These are phyloP conservation scores for Reticulitermes lucifugus DNA, from an alignment of 2,888 invertebrate species.

Conservation along the genomic window DNA sequence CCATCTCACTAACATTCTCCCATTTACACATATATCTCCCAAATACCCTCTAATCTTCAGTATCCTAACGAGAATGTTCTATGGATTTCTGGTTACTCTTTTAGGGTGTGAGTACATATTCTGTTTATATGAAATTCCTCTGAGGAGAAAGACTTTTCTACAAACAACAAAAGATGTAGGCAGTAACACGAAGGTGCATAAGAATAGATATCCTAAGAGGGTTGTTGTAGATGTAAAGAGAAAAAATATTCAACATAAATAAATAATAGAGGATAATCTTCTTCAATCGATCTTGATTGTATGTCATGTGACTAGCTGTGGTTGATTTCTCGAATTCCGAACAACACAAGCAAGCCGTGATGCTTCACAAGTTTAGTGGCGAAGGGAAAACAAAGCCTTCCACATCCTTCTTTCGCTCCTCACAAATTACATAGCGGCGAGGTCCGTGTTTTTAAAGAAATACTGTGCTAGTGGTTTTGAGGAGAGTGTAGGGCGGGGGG, in stretches of 20 bases:
- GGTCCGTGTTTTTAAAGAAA: constrained; percentile 23
- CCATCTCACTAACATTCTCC: too few species aligned
- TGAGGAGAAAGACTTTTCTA: background rate
- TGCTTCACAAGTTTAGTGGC: background rate
- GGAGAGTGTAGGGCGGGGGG: background rate
- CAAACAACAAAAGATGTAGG: background rate
- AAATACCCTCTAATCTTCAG: too few species aligned
- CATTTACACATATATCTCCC: too few species aligned
- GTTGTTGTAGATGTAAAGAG: background rate
- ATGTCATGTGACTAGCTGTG: background rate
- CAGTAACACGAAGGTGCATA: background rate
- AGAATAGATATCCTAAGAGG: background rate
- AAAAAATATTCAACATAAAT: constrained; percentile 20
- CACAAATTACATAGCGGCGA: constrained; percentile 39
- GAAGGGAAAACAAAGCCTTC: constrained; percentile 27
- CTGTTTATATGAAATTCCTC: background rate
- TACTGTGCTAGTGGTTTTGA: background rate
- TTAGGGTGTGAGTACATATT: too few species aligned
- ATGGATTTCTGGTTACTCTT: too few species aligned
- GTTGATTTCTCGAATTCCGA: constrained; percentile 14
- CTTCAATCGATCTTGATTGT: constrained; percentile 32
- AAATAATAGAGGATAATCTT: constrained; percentile 32
- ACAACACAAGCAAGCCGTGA: background rate
- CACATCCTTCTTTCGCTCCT: constrained; percentile 23
- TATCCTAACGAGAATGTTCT: too few species aligned